Evolutionary conservation across 2,888 invertebrate species (phyloP).

Genomic region (Cerastoderma edule): DNA sequence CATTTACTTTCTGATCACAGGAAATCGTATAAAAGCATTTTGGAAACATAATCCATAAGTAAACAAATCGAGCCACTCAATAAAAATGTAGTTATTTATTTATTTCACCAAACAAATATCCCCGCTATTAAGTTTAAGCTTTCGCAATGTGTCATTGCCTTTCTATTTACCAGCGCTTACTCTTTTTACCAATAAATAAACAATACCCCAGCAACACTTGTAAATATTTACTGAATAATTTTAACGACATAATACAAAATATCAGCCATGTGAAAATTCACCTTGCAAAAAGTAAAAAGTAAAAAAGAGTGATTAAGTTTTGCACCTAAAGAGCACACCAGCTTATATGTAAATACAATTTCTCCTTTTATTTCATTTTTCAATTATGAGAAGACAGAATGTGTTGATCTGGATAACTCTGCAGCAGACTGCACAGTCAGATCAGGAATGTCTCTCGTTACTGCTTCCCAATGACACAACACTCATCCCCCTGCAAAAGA

Average conservation of each 20-base stretch:
- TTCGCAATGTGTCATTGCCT: constrained; percentile 19
- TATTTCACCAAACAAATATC: constrained; percentile 45
- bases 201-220: constrained; percentile 42
- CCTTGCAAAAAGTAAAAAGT: not conserved
- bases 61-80: constrained; percentile 37
- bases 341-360: too few species aligned
- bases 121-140: constrained; percentile 17
- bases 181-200: constrained; percentile 49
- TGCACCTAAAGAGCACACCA: too few species aligned
- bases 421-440: too few species aligned
- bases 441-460: too few species aligned
- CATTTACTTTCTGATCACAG: constrained; percentile 27
- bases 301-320: not conserved
- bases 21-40: constrained; percentile 40
- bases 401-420: too few species aligned
- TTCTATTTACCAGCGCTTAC: constrained; percentile 7
- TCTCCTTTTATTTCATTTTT: too few species aligned
- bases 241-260: constrained; percentile 39
- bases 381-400: too few species aligned
- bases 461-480: too few species aligned
- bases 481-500: too few species aligned
- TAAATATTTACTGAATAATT: constrained; percentile 55
- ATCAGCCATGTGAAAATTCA: constrained; percentile 31
- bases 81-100: constrained; percentile 48
- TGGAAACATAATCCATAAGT: constrained; percentile 45